Base-by-base conservation (phyloP, 2,113 vertebrate species). In the Lepidothrix coronata region DNA sequence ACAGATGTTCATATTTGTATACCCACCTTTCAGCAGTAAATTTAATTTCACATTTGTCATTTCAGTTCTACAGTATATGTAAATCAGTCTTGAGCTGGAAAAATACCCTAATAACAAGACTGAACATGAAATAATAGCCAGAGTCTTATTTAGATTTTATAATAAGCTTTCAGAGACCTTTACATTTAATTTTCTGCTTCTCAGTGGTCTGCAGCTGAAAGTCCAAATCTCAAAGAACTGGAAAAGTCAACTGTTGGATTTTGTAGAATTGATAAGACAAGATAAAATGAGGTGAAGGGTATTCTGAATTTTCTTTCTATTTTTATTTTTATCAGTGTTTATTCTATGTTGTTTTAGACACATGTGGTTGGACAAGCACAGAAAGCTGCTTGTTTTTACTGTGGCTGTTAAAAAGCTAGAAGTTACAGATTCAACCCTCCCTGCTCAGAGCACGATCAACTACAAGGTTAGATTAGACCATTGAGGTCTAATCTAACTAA, bases 21-120 rank as follows among this genome's bases (percentile, higher is more conserved):
- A 18, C 0, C 0, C 7, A 72, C 15, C 8, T 89, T 76, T 70
- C 46, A 62, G 46, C 24, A 83, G 55, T 70, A 92, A 89, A 91
- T 87, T 89, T 89, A 70, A 89, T 95, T 91, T 94, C 65, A 74
- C 48, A 37, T 89, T 91, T 87, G 39, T 72, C 43, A 75, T 91
- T 87, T 91, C 33, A 74, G 4, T 91, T 93, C 35, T 79, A 31
- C 30, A 55, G 52, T 30, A 39, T 82, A 78, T 72, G 43, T 59
- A 85, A 88, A 63, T 89, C 23, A 25, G 79, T 89, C 28, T 76
- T 48, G 57, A 82, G 17, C 31, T 87, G 30, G 25, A 66, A 77
- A 57, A 49, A 43, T 71, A 68, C 8, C 11, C 31, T 84, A 46
- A 67, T 52, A 86, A 66, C n/a, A 57, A 73, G 14, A 89, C 8